Conservation (phyloP, 2,888 invertebrate species). For the Cryptus armator region DNA sequence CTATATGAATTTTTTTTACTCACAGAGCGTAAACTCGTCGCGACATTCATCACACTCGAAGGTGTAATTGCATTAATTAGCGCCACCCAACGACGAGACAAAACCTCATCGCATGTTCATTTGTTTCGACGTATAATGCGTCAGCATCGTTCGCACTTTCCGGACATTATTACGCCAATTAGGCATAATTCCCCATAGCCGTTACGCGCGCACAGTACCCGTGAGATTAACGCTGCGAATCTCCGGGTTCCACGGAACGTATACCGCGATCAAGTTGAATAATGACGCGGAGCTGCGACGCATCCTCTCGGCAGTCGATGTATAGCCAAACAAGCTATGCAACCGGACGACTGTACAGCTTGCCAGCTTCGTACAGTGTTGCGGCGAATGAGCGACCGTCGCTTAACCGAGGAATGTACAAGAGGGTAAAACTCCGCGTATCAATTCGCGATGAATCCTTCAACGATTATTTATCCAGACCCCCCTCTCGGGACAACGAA, state of each 20-base stretch:
- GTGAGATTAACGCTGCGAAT: slow-evolving; percentile 67
- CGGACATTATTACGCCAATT: slow-evolving; percentile 72
- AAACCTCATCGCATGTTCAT: slow-evolving; percentile 48
- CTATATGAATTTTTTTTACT: not conserved
- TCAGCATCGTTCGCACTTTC: slow-evolving; percentile 63
- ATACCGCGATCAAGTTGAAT: slow-evolving; percentile 48
- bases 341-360: not conserved
- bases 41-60: slow-evolving; percentile 6
- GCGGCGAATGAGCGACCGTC: slow-evolving; percentile 7
- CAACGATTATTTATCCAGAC: slow-evolving; percentile 26
- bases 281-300: slow-evolving; percentile 48
- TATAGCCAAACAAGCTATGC: not conserved
- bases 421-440: slow-evolving; percentile 14
- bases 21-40: not conserved
- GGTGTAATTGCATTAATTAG: slow-evolving; percentile 59
- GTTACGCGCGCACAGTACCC: slow-evolving; percentile 64
- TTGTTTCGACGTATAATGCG: slow-evolving; percentile 32
- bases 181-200: slow-evolving; percentile 68
- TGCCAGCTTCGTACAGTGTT: slow-evolving; percentile 21
- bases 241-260: slow-evolving; percentile 41
- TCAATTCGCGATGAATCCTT: slow-evolving; percentile 13
- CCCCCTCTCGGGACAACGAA: not conserved
- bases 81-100: slow-evolving; percentile 41
- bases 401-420: slow-evolving; percentile 13
- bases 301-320: not conserved